Conservation (phyloP, 2,888 invertebrate species). For the Archaeoteleia sp. region DNA sequence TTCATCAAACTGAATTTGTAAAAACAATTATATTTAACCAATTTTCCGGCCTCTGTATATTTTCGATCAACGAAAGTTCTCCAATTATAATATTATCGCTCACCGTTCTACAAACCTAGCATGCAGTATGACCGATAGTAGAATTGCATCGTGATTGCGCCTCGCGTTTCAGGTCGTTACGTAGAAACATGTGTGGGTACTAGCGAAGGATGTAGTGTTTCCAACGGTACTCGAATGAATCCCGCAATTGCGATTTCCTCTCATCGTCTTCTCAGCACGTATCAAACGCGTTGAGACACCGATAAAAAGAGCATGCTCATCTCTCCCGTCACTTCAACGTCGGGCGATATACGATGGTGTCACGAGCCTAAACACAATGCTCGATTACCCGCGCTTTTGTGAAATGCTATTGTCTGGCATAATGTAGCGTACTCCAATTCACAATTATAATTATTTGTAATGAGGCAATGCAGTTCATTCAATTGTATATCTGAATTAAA, state of each 20-base stretch:
- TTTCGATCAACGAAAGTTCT: conserved; percentile 42
- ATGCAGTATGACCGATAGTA: conserved; percentile 39
- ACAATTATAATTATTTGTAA: not conserved
- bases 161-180: conserved; percentile 45
- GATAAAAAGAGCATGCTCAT: conserved; percentile 25
- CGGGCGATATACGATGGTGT: not conserved
- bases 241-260: conserved; percentile 51
- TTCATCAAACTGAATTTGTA: no score
- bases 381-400: conserved; percentile 2
- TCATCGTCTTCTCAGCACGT: conserved; percentile 35
- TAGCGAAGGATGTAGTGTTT: conserved; percentile 33
- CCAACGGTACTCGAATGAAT: conserved; percentile 49
- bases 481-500: no score
- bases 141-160: conserved; percentile 47
- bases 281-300: conserved; percentile 23
- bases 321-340: conserved; percentile 2
- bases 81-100: conserved; percentile 34
- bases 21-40: no score
- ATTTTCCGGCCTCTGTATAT: no score
- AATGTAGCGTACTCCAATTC: not conserved
- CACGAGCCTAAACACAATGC: conserved; percentile 1
- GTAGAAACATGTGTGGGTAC: conserved; percentile 32
- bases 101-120: conserved; percentile 47
- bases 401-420: not conserved
- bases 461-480: no score